phyloP scores from a whole-genome alignment of 2,888 invertebrate species.

The Ecliptopera silaceata region DNA sequence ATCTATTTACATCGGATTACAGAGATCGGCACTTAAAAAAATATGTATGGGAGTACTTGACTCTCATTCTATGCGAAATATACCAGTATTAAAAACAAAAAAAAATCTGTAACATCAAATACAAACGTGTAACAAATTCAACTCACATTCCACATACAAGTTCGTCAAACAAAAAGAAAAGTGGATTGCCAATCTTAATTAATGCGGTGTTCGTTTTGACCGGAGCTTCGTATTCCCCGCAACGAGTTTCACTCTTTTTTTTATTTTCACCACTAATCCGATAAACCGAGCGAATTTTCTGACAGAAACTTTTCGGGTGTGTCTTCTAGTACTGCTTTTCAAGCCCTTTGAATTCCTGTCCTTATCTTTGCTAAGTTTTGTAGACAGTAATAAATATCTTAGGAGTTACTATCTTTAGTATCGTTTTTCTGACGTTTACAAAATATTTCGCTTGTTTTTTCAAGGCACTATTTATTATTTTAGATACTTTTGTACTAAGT shows the following conservation, averaged over 20 bases:
- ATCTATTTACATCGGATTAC: too few species aligned
- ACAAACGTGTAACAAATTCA: background rate
- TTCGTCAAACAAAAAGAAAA: constrained; percentile 13
- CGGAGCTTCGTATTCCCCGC: constrained; percentile 2
- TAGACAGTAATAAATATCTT: too few species aligned
- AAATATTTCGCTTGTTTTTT: too few species aligned
- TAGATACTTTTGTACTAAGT: too few species aligned
- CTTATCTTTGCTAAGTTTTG: background rate
- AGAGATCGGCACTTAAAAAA: too few species aligned
- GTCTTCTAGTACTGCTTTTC: background rate
- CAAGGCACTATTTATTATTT: too few species aligned
- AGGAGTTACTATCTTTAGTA: too few species aligned
- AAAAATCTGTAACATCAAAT: too few species aligned
- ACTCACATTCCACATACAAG: background rate
- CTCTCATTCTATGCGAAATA: too few species aligned
- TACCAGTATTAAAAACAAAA: too few species aligned
- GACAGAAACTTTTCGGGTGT: background rate
- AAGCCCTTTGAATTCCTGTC: background rate
- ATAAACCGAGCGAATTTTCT: background rate
- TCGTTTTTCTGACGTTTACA: too few species aligned
- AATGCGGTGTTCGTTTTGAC: constrained; percentile 17
- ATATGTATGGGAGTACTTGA: too few species aligned
- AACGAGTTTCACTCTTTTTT: background rate
- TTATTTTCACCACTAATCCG: constrained; percentile 3
- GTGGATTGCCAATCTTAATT: constrained; percentile 15